A percentile compares a stretch with the other conserved stretches of the same genome.
Evolutionary conservation across 2,888 invertebrate species (phyloP).

Genomic region (Cyclophora albipunctata): DNA sequence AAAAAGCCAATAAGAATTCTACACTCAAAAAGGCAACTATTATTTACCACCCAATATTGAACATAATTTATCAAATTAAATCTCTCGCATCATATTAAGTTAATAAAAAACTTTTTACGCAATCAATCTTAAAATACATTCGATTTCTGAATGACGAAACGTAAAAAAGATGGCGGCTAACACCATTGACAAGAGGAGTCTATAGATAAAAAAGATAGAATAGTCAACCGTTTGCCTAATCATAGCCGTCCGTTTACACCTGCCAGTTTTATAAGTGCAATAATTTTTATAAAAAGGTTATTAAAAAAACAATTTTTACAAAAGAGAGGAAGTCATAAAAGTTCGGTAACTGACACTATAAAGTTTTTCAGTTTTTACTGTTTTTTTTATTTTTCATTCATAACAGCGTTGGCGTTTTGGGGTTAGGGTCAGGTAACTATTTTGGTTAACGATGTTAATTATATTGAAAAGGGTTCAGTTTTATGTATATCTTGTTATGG

Average conservation of each 20-base stretch:
- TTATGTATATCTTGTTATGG: too few species aligned
- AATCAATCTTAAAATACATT: conserved; percentile 15
- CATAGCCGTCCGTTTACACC: conserved; percentile 48
- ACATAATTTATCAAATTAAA: too few species aligned
- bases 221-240: conserved; percentile 54
- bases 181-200: conserved; percentile 13
- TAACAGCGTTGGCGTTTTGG: too few species aligned
- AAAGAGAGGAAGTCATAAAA: conserved; percentile 66
- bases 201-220: conserved; percentile 7
- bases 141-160: conserved; percentile 15
- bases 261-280: conserved; percentile 62
- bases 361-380: conserved; percentile 24
- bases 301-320: conserved; percentile 28
- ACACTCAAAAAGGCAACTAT: too few species aligned
- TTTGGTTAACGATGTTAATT: too few species aligned
- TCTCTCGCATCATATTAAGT: too few species aligned
- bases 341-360: conserved; percentile 49
- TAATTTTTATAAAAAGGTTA: conserved; percentile 32
- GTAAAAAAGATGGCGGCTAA: conserved; percentile 18
- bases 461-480: too few species aligned
- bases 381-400: too few species aligned
- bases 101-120: neutral
- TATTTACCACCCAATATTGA: too few species aligned
- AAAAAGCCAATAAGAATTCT: too few species aligned
- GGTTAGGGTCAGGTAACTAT: too few species aligned